A percentile compares a stretch with the other conserved stretches of the same genome.
These are phyloP conservation scores for Ptychodera flava DNA, from an alignment of 35 echinoderm and acorn worm species.

Conservation along the genomic window DNA sequence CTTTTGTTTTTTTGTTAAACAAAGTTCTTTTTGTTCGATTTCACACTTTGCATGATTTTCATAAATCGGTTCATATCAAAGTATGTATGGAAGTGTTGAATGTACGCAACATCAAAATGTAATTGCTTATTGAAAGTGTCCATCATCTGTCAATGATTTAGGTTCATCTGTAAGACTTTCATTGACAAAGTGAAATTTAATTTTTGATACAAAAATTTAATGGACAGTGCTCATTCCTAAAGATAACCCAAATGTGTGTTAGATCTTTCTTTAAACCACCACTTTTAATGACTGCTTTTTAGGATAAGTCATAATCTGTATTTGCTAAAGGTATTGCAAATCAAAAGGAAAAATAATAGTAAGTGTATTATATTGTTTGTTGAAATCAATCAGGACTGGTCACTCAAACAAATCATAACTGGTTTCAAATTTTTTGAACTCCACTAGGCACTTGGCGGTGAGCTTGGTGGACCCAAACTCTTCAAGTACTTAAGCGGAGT, in stretches of 20 bases:
- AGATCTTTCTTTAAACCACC: neutral
- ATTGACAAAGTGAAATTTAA: too few relatives aligned
- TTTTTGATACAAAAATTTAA: too few relatives aligned
- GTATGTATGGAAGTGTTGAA: too few relatives aligned
- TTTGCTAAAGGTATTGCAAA: neutral
- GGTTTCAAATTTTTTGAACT: slow-evolving; percentile 6
- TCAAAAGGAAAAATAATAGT: neutral
- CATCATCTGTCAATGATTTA: too few relatives aligned
- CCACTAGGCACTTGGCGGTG: slow-evolving; percentile 62
- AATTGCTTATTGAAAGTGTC: too few relatives aligned
- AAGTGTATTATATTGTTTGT: neutral
- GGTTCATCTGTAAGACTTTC: too few relatives aligned
- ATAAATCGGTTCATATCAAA: too few relatives aligned
- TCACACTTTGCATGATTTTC: too few relatives aligned
- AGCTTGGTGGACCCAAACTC: slow-evolving; percentile 59
- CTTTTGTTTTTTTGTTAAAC: neutral
- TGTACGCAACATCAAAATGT: too few relatives aligned
- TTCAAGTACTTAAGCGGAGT: slow-evolving; percentile 35
- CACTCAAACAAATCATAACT: neutral
- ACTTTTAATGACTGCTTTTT: neutral
- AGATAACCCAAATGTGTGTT: too few relatives aligned
- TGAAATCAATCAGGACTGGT: neutral
- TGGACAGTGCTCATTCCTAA: too few relatives aligned
- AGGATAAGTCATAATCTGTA: neutral
- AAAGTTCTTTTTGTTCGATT: neutral